Conservation (phyloP, 2,888 invertebrate genomes). For the Phoenoteleia sp. region DNA sequence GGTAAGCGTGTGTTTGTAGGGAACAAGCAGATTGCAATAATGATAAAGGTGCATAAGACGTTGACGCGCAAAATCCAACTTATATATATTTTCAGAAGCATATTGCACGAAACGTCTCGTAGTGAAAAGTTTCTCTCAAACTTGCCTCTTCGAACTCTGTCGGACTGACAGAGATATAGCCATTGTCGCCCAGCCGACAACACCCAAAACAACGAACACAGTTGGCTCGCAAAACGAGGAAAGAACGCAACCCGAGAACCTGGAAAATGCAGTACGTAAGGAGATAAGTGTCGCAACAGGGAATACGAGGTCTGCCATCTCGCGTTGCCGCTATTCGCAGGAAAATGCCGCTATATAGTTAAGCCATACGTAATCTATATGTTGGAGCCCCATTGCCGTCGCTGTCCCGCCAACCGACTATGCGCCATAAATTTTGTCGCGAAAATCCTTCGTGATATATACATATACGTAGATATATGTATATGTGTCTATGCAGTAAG, state of each 20-base stretch:
- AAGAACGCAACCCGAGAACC: conserved; percentile 67
- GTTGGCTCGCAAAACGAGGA: conserved; percentile 44
- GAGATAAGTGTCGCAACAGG: conserved; percentile 84
- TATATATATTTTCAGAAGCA: conserved; percentile 37
- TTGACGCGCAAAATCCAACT: conserved; percentile 45
- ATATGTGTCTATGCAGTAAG: conserved; percentile 24
- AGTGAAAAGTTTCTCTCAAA: conserved; percentile 51
- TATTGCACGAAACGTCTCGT: conserved; percentile 24
- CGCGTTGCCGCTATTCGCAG: conserved; percentile 35
- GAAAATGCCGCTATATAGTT: conserved; percentile 48
- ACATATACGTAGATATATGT: background rate
- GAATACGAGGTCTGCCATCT: conserved; percentile 79
- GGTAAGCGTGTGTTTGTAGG: background rate
- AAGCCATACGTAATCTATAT: conserved; percentile 64
- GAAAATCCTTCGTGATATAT: conserved; percentile 56
- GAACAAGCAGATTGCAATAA: conserved; percentile 18
- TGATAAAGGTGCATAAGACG: conserved; percentile 34
- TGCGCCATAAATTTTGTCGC: conserved; percentile 44
- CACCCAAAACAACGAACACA: conserved; percentile 52
- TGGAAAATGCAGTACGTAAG: conserved; percentile 80
- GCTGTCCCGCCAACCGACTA: conserved; percentile 44
- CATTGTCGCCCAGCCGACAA: conserved; percentile 42
- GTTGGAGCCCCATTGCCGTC: conserved; percentile 44
- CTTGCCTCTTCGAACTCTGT: conserved; percentile 53
- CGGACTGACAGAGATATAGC: conserved; percentile 41